Evolutionary conservation across 2,797 vertebrate species (phyloP).

Genomic region (Meriones psammophilus): DNA sequence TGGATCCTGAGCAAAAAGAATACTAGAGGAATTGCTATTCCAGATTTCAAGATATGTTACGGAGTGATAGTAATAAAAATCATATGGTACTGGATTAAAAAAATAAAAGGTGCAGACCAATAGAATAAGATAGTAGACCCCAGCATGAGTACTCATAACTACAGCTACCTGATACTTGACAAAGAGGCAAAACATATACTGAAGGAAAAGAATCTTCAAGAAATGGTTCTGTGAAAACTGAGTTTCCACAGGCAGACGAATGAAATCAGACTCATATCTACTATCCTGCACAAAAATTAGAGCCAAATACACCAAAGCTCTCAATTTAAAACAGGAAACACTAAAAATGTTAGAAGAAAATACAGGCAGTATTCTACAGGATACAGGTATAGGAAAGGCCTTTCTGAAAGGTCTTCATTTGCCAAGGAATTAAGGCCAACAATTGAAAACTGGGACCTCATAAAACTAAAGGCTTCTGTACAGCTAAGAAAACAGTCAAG

Average conservation of each 20-base stretch:
- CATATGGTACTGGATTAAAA: background rate
- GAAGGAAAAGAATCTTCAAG: background rate
- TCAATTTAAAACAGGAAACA: background rate
- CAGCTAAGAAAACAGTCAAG: background rate
- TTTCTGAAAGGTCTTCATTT: background rate
- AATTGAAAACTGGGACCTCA: background rate
- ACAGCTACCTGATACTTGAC: background rate
- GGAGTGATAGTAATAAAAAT: background rate
- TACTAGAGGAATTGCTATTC: background rate
- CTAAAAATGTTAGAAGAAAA: background rate
- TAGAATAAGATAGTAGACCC: background rate
- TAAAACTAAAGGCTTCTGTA: background rate
- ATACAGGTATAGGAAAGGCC: background rate
- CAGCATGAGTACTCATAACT: background rate
- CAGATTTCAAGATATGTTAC: background rate
- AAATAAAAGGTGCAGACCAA: background rate
- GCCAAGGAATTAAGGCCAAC: background rate
- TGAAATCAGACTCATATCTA: background rate
- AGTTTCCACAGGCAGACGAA: background rate
- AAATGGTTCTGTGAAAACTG: background rate
- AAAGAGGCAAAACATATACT: background rate
- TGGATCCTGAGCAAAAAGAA: background rate
- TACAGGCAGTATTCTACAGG: background rate
- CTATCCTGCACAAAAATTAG: background rate
- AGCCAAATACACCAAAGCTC: background rate